Base-by-base conservation (phyloP, 2,888 invertebrate genomes). In the Heliconius cydno region DNA sequence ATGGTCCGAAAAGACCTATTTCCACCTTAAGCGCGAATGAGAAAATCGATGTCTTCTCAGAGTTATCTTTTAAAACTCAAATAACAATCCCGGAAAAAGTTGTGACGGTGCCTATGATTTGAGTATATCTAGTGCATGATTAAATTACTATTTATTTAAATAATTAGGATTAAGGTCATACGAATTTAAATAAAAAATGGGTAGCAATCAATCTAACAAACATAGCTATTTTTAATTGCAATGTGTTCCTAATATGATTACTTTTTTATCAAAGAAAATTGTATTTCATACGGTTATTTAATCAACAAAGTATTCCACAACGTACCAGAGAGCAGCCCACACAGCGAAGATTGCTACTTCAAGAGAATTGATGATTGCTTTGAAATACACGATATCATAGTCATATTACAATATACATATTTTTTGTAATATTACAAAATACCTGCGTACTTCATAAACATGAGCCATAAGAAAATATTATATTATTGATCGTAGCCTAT, bases 1-100 rank as follows among this genome's bases (percentile, higher is more conserved):
- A 89, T 90, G 87, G 87, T 88, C 87, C 86, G 87, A 87, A 89
- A 88, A 90, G 87, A 90, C 89, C 90, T 88, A 90, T 89, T 91
- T 89, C 86, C 88, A 90, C 89, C 86, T 89, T 87, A 82, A 85
- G 84, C 83, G 82, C 84, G 82, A 86, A 86, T 88, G 88, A 87
- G 87, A 86, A 88, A 90, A 92, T 90, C 87, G 85, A 87, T 87
- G 85, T 85, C 74, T 81, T 78, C 67, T 74, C 67, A 76, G 65
- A 76, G 76, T 60, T 76, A 78, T 80, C 77, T 83, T 83, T 82
- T 75, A 79, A 71, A 78, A 76, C 34, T 66, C 46, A 68, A 60
- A 75, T 60, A 46, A 46, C 60, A 19, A 30, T n/a, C 13, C 2
- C 19, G 19, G 52, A 28, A 74, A 25, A 74, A 2, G 15, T 13